Evolutionary conservation across 2,888 invertebrate species (phyloP).

Genomic region (Drosophila affinis): DNA sequence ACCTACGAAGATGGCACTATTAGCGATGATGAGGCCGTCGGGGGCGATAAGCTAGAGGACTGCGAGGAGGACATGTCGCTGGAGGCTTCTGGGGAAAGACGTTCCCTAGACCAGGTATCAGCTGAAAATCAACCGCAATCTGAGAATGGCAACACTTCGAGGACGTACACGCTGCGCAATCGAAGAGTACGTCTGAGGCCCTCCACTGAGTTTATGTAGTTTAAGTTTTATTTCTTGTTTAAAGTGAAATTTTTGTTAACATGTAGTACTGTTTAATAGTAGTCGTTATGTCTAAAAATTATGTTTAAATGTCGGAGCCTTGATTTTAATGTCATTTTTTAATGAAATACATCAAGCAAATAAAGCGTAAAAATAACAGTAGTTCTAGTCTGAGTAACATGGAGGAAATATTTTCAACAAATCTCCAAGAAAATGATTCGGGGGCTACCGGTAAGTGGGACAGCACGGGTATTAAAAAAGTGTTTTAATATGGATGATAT

Average conservation of each 20-base stretch:
- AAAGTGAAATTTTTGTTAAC: slow-evolving; percentile 3
- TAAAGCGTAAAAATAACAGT: not conserved
- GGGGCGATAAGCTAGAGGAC: slow-evolving; percentile 51
- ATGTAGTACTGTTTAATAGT: not conserved
- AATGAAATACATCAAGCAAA: no score
- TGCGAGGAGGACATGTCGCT: slow-evolving; percentile 60
- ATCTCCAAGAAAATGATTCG: no score
- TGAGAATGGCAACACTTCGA: slow-evolving; percentile 4
- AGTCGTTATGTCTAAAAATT: slow-evolving; percentile 7
- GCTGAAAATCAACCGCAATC: not conserved
- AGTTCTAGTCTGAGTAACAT: no score
- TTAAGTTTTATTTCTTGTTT: slow-evolving; percentile 17
- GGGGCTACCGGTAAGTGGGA: no score
- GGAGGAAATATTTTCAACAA: no score
- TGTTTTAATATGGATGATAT: no score
- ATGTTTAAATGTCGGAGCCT: not conserved
- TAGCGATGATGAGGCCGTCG: slow-evolving; percentile 33
- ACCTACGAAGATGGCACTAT: slow-evolving; percentile 65
- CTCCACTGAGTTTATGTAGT: slow-evolving; percentile 43
- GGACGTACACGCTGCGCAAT: slow-evolving; percentile 53
- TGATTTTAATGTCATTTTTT: not conserved
- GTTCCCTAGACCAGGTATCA: slow-evolving; percentile 6
- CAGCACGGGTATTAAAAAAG: no score
- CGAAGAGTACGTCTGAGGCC: slow-evolving; percentile 50
- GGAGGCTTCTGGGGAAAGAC: slow-evolving; percentile 29